Evolutionary conservation across 2,113 vertebrate genomes (phyloP).

Genomic region (Siniperca knerii): DNA sequence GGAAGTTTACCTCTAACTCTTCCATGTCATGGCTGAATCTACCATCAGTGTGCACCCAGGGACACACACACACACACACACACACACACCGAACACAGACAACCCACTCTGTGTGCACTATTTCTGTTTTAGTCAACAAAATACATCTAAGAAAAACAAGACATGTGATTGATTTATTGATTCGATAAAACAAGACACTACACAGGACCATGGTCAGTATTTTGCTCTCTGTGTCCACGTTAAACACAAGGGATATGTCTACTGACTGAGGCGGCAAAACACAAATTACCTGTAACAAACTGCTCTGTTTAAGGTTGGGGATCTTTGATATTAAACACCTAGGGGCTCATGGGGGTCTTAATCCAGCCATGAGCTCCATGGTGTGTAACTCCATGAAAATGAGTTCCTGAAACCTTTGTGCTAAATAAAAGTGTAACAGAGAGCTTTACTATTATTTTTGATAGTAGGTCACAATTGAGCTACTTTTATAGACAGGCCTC

Average conservation of each 20-base stretch:
- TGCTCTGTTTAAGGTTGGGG: not conserved
- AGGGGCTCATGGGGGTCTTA: not conserved
- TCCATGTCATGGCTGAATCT: not conserved
- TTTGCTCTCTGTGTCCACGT: not conserved
- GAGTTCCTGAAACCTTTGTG: not conserved
- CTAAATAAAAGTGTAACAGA: not conserved
- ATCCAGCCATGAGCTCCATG: not conserved
- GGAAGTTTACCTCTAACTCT: not conserved
- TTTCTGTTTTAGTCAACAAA: not conserved
- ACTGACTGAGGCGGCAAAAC: not conserved
- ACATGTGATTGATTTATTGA: conserved; percentile 15
- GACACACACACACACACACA: not conserved
- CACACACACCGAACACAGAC: no score
- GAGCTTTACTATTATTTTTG: not conserved
- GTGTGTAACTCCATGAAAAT: not conserved
- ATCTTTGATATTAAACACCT: not conserved
- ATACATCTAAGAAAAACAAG: not conserved
- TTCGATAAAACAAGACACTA: not conserved
- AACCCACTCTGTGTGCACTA: not conserved
- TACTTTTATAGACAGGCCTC: not conserved
- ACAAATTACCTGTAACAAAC: not conserved
- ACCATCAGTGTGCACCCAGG: not conserved
- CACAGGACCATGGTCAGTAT: not conserved
- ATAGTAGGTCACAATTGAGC: not conserved
- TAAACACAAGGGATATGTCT: not conserved